Evolutionary conservation across 2,797 vertebrate species (phyloP).

Genomic region (Lepilemur septentrionalis): DNA sequence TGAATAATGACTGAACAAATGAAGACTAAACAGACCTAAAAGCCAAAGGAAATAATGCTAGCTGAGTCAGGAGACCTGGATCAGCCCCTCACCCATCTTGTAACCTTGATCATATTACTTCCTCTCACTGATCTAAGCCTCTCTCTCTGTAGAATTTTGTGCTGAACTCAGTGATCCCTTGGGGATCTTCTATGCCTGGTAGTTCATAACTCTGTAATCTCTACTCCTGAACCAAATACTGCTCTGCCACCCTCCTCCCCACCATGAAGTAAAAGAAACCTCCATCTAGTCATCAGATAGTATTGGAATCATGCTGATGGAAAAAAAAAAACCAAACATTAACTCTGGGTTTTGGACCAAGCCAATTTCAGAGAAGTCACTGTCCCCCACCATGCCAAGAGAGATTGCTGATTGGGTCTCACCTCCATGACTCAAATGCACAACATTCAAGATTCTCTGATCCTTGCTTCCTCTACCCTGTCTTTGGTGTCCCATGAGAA

Average conservation of each 20-base stretch:
- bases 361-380: conserved; percentile 29
- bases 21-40: conserved; percentile 41
- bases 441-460: background rate
- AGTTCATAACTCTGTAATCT: conserved; percentile 30
- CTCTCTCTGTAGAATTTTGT: background rate
- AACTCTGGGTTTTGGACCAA: conserved; percentile 20
- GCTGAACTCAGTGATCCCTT: background rate
- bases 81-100: background rate
- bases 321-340: background rate
- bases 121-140: background rate
- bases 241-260: background rate
- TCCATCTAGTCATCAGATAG: background rate
- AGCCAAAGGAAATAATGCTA: background rate
- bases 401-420: background rate
- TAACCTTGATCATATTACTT: background rate
- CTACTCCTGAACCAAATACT: background rate
- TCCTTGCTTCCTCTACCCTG: background rate
- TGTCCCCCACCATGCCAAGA: background rate
- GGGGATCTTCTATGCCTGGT: background rate
- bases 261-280: background rate
- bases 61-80: conserved; percentile 15
- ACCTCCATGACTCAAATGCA: background rate
- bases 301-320: background rate
- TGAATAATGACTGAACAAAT: conserved; percentile 54
- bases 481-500: background rate